phyloP scores from a whole-genome alignment of 2,797 vertebrate genomes.

The Cossypha dichroa region DNA sequence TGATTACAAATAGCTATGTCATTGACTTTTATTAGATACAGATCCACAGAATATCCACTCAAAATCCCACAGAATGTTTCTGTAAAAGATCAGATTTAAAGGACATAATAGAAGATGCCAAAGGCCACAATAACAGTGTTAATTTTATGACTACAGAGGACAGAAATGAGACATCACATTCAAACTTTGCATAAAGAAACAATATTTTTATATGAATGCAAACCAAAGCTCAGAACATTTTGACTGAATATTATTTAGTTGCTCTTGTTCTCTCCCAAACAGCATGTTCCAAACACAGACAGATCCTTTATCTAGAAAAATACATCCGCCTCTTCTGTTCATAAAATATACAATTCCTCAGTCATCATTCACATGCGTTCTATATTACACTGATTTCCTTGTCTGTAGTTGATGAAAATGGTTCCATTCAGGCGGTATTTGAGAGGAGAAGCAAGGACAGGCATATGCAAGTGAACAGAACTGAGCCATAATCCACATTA shows the following conservation, averaged over 20 bases:
- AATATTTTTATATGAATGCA: background rate
- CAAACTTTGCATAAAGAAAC: background rate
- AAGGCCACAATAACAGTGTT: background rate
- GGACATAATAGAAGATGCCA: background rate
- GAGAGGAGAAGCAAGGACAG: background rate
- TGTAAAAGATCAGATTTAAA: background rate
- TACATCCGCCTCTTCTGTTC: background rate
- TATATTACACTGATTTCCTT: background rate
- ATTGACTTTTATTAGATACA: background rate
- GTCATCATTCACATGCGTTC: background rate
- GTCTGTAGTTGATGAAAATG: background rate
- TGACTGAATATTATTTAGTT: background rate
- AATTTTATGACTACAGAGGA: constrained; percentile 3
- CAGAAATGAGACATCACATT: background rate
- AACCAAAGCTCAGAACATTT: constrained; percentile 3
- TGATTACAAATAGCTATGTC: background rate
- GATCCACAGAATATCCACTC: background rate
- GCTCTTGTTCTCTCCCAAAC: background rate
- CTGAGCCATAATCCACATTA: background rate
- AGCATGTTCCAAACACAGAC: background rate
- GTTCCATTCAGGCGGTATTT: background rate
- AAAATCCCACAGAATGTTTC: background rate
- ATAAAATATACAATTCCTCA: background rate
- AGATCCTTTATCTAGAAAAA: constrained; percentile 6
- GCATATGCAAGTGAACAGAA: background rate